Evolutionary conservation across 2,113 vertebrate genomes (phyloP).

Genomic region (Anolis carolinensis): DNA sequence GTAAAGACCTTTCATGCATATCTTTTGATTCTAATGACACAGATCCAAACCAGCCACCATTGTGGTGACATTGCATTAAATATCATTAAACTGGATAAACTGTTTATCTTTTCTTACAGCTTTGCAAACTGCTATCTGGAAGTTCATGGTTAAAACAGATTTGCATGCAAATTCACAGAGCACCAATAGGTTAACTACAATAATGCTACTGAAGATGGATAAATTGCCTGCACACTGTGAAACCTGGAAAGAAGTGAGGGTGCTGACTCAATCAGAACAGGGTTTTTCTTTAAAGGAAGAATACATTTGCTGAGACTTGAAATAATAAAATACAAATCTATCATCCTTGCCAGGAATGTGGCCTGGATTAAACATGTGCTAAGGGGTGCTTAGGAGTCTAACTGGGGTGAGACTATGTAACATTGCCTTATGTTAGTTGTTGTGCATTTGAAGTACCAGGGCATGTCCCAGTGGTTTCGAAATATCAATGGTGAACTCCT

Average conservation of each 20-base stretch:
- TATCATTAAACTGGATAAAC: conserved; percentile 50
- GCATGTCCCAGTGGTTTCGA: not conserved
- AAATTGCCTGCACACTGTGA: not conserved
- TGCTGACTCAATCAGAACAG: not conserved
- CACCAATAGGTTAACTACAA: conserved; percentile 31
- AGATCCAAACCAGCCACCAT: conserved; percentile 31
- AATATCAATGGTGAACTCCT: not conserved
- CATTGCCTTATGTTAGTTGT: not conserved
- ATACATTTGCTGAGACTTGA: not conserved
- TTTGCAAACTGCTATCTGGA: conserved; percentile 37
- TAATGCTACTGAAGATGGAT: conserved; percentile 8
- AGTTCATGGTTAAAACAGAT: conserved; percentile 36
- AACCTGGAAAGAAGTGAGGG: not conserved
- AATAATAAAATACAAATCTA: not conserved
- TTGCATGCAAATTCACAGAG: conserved; percentile 45
- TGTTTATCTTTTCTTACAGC: conserved; percentile 47
- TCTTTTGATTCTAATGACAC: conserved; percentile 48
- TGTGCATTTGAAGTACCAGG: not conserved
- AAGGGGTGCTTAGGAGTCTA: not conserved
- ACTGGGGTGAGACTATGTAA: not conserved
- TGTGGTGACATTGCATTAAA: conserved; percentile 47
- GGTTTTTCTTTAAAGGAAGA: not conserved
- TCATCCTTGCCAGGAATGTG: not conserved
- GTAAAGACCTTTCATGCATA: conserved; percentile 37
- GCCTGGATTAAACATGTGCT: not conserved